These are phyloP conservation scores for Drosophila picticornis DNA, from an alignment of 2,888 invertebrate genomes.

Conservation along the genomic window DNA sequence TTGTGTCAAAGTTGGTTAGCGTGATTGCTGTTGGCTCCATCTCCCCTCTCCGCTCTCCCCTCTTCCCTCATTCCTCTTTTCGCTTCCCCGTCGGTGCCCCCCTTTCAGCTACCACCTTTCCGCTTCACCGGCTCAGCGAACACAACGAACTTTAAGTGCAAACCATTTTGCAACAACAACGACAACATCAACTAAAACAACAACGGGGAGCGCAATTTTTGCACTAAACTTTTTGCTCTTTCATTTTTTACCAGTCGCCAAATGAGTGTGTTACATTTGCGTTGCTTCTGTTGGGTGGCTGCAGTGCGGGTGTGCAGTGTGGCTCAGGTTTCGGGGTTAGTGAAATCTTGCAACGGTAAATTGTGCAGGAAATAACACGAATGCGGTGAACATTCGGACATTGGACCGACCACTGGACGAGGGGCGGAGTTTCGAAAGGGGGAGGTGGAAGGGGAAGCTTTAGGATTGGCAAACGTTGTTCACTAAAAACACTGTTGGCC, in stretches of 20 bases:
- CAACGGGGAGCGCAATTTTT: constrained; percentile 52
- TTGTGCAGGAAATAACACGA: constrained; percentile 58
- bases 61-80: neutral
- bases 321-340: constrained; percentile 47
- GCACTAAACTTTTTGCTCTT: constrained; percentile 75
- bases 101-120: constrained; percentile 51
- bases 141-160: constrained; percentile 74
- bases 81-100: neutral
- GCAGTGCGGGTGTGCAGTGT: constrained; percentile 21
- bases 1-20: constrained; percentile 78
- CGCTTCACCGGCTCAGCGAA: constrained; percentile 64
- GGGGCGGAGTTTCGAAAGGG: neutral
- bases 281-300: constrained; percentile 4
- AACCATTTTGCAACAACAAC: constrained; percentile 59
- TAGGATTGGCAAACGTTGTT: constrained; percentile 5
- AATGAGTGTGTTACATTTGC: constrained; percentile 9
- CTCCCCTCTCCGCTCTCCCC: neutral
- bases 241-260: constrained; percentile 56
- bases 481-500: neutral
- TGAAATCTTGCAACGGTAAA: constrained; percentile 50
- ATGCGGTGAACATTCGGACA: constrained; percentile 27
- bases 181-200: constrained; percentile 15
- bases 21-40: constrained; percentile 66
- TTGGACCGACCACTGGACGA: neutral
- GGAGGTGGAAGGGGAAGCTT: neutral